Conservation (phyloP, 2,113 vertebrate genomes). For the Gorsachius goisagi region DNA sequence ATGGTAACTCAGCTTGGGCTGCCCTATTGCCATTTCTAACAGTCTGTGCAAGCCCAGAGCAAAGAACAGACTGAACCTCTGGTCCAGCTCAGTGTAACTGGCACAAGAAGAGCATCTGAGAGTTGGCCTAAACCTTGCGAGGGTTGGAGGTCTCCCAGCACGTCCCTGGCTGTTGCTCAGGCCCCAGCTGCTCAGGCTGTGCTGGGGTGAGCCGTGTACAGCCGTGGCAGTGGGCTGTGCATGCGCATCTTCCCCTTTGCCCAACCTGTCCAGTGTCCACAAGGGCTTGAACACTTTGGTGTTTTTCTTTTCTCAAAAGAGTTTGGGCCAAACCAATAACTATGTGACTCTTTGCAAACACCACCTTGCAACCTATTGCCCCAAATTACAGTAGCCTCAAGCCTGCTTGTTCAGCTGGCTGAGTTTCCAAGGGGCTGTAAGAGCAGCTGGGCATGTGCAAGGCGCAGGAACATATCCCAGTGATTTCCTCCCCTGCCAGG, state of each 20-base stretch:
- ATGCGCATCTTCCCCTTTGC: neutral
- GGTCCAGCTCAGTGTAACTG: too few relatives aligned
- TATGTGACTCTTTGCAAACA: neutral
- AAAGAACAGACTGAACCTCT: neutral
- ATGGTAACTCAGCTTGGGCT: neutral
- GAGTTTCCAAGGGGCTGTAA: neutral
- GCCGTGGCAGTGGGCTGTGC: rapidly evolving
- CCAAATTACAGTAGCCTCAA: neutral
- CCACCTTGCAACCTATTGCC: neutral
- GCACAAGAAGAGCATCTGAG: neutral
- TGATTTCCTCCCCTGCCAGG: neutral
- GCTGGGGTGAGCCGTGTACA: rapidly evolving
- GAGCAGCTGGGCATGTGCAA: neutral
- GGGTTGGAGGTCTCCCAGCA: neutral
- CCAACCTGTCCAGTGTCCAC: rapidly evolving
- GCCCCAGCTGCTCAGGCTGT: neutral
- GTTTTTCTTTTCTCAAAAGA: neutral
- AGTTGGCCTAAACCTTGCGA: neutral
- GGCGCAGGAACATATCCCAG: neutral
- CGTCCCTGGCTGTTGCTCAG: neutral
- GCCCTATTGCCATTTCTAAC: rapidly evolving
- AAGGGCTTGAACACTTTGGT: rapidly evolving
- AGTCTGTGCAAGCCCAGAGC: rapidly evolving
- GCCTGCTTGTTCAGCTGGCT: neutral
- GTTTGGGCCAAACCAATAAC: neutral